Base-by-base conservation (phyloP, 2,888 invertebrate species). In the Pemphredon lugubris region DNA sequence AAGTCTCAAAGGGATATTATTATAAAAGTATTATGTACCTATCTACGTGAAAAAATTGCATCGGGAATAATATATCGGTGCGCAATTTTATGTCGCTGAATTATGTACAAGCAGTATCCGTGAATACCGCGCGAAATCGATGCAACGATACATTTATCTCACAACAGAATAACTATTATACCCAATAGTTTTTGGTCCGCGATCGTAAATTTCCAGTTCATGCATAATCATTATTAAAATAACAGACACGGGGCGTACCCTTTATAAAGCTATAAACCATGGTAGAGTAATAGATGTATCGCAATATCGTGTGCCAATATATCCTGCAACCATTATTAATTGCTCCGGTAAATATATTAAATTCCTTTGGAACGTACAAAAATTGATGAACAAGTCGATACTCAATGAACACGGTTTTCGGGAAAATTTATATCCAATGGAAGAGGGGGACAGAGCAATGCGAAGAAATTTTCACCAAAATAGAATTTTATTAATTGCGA, bases 161-260 rank as follows among this genome's bases (percentile, higher is more conserved):
- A 45, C 30, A 40, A 47, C 18, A 26, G 16, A 13, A 2, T 30
- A 30, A 50, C 64, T 48, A 55, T 34, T 54, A 42, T 14, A 16
- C 23, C 32, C 20, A 13, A 7, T 9, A 6, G 20, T 32, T 34
- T 6, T 30, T 18, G 57, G 50, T 50, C 37, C 7, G 18, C 20
- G 34, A 26, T n/a, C 13, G 37, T 57, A 40, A 44, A 50, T 45
- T 55, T 30, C 50, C 57, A 30, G 65, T 68, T 57, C 44, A 50
- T 40, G 9, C 7, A 6, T 50, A 57, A 68, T 58, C 58, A 50
- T 16, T 32, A 39, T 65, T 50, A 57, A 65, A 65, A 57, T 50
- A 50, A 65, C 18, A 30, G 30, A 9, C 9, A 11, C 11, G 20
- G 37, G 6, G 26, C 9, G 21, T 30, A 6, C 20, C 13, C 26